Evolutionary conservation across 2,113 vertebrate genomes (phyloP).

Genomic region (Lanius ludovicianus): DNA sequence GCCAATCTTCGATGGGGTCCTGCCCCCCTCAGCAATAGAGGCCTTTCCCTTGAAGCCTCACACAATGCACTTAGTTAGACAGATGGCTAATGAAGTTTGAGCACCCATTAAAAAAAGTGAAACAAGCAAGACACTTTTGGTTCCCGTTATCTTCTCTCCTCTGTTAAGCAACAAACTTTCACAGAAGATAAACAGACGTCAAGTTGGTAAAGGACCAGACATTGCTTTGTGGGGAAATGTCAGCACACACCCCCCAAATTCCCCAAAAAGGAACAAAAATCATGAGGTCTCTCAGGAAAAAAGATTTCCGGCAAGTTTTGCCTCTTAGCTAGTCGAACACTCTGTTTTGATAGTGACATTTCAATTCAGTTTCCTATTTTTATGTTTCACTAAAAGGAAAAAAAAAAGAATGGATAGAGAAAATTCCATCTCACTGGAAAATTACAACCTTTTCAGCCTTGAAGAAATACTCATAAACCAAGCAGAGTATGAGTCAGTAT

Average conservation of each 20-base stretch:
- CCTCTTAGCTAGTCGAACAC: not conserved
- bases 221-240: not conserved
- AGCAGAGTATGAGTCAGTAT: accelerated
- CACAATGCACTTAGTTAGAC: not conserved
- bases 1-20: not conserved
- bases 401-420: not conserved
- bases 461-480: not conserved
- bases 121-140: not conserved
- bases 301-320: not conserved
- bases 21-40: not conserved
- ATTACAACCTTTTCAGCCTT: not conserved
- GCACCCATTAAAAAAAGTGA: not conserved
- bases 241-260: not conserved
- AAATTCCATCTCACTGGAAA: not conserved
- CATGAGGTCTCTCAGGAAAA: not conserved
- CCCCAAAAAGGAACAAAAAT: not conserved
- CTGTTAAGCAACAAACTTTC: not conserved
- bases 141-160: not conserved
- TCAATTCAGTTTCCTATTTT: not conserved
- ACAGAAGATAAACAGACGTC: not conserved
- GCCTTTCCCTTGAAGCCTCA: not conserved
- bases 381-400: not conserved
- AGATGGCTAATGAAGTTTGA: not conserved
- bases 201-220: not conserved
- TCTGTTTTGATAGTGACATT: not conserved